Percentiles rank a stretch among this genome's conserved stretches.
Evolutionary conservation across 2,113 vertebrate genomes (phyloP).

Genomic region (Syngnathoides biaculeatus): DNA sequence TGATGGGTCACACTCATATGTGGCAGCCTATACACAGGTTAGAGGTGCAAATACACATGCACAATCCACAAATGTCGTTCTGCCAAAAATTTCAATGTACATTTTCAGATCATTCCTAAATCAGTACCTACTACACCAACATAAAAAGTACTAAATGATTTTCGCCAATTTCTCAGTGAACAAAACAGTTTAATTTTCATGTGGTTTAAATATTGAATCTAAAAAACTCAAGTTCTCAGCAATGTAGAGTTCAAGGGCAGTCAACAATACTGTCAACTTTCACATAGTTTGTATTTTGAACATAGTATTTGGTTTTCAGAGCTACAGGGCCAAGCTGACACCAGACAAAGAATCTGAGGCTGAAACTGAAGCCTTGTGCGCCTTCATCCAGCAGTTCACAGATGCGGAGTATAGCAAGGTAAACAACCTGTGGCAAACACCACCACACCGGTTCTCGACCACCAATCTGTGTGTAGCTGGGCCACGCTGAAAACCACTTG

Average conservation of each 20-base stretch:
- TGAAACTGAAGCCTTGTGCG: conserved; percentile 86
- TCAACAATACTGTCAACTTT: too few relatives aligned
- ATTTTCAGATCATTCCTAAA: too few relatives aligned
- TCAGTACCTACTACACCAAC: too few relatives aligned
- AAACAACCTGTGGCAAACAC: neutral
- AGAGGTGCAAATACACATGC: neutral
- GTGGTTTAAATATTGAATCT: too few relatives aligned
- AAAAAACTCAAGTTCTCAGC: too few relatives aligned
- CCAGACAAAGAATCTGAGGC: conserved; percentile 84
- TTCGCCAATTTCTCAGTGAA: too few relatives aligned
- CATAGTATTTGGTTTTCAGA: conserved; percentile 61
- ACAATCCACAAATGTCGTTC: too few relatives aligned
- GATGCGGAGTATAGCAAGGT: conserved; percentile 84
- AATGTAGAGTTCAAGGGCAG: too few relatives aligned
- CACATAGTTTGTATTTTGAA: neutral
- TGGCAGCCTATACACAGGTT: conserved; percentile 93
- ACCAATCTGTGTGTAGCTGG: too few relatives aligned
- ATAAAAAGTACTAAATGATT: too few relatives aligned
- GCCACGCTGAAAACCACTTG: neutral
- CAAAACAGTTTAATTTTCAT: too few relatives aligned
- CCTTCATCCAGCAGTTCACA: conserved; percentile 89
- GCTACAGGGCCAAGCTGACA: conserved; percentile 86
- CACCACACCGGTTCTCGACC: neutral
- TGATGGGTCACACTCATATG: conserved; percentile 90
- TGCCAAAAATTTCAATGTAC: too few relatives aligned